These are phyloP conservation scores for Galbula dea DNA, from an alignment of 2,113 vertebrate species.

Conservation along the genomic window DNA sequence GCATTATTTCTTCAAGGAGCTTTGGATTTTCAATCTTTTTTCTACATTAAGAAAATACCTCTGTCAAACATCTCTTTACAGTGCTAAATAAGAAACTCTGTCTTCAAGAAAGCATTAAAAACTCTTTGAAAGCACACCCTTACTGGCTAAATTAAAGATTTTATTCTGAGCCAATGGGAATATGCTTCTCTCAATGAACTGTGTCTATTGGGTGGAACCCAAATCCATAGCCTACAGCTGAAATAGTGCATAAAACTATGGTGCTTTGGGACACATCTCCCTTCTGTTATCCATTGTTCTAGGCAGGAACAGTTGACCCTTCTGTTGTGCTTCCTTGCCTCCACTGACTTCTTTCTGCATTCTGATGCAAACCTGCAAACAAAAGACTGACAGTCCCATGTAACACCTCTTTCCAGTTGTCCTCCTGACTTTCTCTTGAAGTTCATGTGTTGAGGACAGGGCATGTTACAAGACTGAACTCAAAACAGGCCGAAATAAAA, in stretches of 20 bases:
- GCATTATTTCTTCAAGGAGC: not conserved
- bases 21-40: slow-evolving; percentile 3
- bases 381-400: not conserved
- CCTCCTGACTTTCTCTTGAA: not conserved
- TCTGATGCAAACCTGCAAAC: not conserved
- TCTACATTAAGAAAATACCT: not conserved
- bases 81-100: not conserved
- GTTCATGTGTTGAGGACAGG: not conserved
- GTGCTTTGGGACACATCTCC: not conserved
- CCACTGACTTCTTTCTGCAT: not conserved
- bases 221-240: not conserved
- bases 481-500: not conserved
- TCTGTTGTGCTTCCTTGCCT: not conserved
- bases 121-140: not conserved
- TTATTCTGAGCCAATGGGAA: not conserved
- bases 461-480: not conserved
- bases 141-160: not conserved
- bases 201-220: accelerated
- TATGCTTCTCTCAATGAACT: not conserved
- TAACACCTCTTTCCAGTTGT: not conserved
- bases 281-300: not conserved
- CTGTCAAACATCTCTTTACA: not conserved
- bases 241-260: not conserved
- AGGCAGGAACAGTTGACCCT: not conserved
- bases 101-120: not conserved